Evolutionary conservation across 2,113 vertebrate species (phyloP).

Genomic region (Indicator maculatus): DNA sequence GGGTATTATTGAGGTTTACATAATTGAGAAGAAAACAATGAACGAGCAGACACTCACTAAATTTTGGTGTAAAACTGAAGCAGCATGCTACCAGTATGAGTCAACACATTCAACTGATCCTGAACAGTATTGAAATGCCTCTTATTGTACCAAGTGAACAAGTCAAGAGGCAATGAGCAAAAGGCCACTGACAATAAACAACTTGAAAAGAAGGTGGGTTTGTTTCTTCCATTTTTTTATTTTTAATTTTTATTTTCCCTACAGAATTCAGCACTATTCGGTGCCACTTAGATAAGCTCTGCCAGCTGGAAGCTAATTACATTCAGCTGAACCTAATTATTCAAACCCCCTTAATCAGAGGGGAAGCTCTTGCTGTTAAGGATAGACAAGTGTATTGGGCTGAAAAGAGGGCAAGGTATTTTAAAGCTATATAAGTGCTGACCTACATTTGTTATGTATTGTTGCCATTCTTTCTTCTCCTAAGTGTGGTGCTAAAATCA

Average conservation of each 20-base stretch:
- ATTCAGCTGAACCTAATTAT: conserved; percentile 42
- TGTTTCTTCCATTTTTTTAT: neutral
- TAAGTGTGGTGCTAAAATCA: neutral
- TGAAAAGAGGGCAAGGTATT: neutral
- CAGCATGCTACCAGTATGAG: neutral
- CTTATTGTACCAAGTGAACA: neutral
- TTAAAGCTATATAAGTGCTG: neutral
- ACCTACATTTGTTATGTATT: neutral
- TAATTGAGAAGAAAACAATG: accelerated
- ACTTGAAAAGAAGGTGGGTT: neutral
- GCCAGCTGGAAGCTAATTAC: conserved; percentile 42
- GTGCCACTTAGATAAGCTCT: neutral
- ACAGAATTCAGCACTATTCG: neutral
- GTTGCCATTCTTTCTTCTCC: neutral
- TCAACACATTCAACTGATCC: neutral
- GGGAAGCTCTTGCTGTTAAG: neutral
- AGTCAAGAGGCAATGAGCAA: neutral
- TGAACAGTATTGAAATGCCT: neutral
- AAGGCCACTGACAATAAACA: neutral
- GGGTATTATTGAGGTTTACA: neutral
- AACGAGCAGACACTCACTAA: neutral
- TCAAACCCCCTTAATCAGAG: neutral
- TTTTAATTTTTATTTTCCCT: neutral
- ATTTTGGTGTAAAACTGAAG: neutral
- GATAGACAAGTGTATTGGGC: neutral